phyloP scores from a whole-genome alignment of 1,140 invertebrate species.

The Chionoecetes opilio region DNA sequence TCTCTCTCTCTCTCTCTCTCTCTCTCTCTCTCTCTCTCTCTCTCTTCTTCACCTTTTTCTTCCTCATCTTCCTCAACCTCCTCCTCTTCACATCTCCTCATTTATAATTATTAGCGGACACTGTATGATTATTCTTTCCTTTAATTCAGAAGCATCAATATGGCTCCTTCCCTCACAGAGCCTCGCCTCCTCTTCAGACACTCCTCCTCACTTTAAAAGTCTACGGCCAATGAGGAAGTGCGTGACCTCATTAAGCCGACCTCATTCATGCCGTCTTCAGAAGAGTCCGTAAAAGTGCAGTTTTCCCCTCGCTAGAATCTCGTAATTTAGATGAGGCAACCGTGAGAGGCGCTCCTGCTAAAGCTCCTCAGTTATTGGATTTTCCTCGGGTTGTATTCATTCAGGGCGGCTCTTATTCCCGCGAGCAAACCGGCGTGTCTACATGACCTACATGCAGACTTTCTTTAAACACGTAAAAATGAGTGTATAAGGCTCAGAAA shows the following conservation, averaged over 20 bases:
- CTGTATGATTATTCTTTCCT: not conserved
- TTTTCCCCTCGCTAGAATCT: conserved; percentile 44
- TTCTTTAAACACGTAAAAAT: not conserved
- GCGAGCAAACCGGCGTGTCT: not conserved
- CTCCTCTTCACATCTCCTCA: not conserved
- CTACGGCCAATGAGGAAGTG: conserved; percentile 47
- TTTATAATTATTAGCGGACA: not conserved
- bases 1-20: conserved; percentile 36
- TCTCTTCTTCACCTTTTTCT: not conserved
- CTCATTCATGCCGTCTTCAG: conserved; percentile 51
- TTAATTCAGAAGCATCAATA: not conserved
- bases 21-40: conserved; percentile 37
- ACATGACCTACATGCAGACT: not conserved
- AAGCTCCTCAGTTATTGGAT: conserved; percentile 45
- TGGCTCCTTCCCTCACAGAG: not conserved
- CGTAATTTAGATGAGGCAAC: conserved; percentile 40
- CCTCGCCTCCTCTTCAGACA: not conserved
- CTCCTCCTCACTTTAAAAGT: conserved; percentile 42
- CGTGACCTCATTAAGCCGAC: conserved; percentile 52
- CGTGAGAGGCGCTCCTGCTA: not conserved
- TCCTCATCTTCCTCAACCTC: not conserved
- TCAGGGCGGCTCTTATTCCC: not conserved
- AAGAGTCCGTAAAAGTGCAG: conserved; percentile 43
- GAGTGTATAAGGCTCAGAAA: not conserved
- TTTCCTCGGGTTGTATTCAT: not conserved